These are phyloP conservation scores for Macrotus californicus DNA, from an alignment of 2,113 vertebrate species.

Conservation along the genomic window DNA sequence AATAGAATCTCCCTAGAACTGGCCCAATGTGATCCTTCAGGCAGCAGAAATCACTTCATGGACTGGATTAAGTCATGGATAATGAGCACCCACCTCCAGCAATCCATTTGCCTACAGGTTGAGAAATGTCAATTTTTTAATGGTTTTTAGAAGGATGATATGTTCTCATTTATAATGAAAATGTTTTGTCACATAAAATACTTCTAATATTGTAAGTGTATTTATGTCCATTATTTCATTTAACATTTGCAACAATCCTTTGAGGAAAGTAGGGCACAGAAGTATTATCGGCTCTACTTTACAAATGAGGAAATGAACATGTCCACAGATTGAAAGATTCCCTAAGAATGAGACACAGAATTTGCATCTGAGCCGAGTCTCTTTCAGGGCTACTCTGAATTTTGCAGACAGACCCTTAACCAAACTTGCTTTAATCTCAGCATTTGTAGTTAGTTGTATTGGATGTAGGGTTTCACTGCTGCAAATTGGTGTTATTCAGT, in stretches of 20 bases:
- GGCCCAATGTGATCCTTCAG: neutral
- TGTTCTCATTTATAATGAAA: neutral
- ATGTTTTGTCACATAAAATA: neutral
- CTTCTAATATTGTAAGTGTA: neutral
- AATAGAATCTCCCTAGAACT: neutral
- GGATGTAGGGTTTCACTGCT: neutral
- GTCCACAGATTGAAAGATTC: neutral
- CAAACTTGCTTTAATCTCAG: neutral
- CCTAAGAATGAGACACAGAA: neutral
- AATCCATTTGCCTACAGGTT: neutral
- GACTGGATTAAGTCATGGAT: neutral
- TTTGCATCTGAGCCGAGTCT: neutral
- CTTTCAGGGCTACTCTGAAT: neutral
- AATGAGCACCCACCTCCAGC: neutral
- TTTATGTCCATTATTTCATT: neutral
- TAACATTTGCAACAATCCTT: neutral
- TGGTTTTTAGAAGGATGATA: neutral
- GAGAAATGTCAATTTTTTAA: neutral
- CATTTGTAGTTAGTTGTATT: neutral
- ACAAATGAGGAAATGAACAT: neutral
- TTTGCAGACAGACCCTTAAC: neutral
- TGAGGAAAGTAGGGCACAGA: neutral
- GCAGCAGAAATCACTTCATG: neutral
- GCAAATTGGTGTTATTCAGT: neutral
- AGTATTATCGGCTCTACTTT: neutral